A percentile compares a stretch with the other conserved stretches of the same genome.
phyloP scores from a whole-genome alignment of 2,888 invertebrate genomes.

The Drosophila koepferae region DNA sequence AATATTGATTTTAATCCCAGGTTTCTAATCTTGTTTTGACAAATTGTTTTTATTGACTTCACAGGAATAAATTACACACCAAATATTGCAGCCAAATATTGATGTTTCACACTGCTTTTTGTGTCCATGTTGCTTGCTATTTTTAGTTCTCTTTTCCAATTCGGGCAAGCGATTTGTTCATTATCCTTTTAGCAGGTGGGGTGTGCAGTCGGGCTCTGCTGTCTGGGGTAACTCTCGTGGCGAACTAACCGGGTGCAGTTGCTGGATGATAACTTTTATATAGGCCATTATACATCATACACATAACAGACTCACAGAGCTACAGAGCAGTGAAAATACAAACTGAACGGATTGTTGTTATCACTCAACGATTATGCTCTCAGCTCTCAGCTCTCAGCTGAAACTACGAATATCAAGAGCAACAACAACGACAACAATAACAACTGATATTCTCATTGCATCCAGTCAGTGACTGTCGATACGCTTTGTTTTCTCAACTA shows the following conservation, averaged over 20 bases:
- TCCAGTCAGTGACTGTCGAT: constrained; percentile 25
- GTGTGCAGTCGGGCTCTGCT: not conserved
- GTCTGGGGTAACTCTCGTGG: constrained; percentile 14
- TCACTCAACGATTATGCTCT: constrained; percentile 61
- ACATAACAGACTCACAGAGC: constrained; percentile 19
- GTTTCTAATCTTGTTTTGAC: too few species aligned
- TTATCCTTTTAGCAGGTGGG: constrained; percentile 26
- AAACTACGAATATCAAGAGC: constrained; percentile 1
- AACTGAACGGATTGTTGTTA: constrained; percentile 50
- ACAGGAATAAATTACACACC: constrained; percentile 66
- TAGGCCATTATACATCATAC: constrained; percentile 46
- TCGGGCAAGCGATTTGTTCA: constrained; percentile 2
- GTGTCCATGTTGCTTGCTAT: constrained; percentile 17
- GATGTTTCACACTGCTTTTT: constrained; percentile 66
- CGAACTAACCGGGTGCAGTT: constrained; percentile 53
- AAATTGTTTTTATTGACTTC: not conserved
- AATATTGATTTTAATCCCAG: not conserved
- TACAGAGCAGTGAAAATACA: constrained; percentile 31
- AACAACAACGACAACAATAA: not conserved
- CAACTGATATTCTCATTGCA: constrained; percentile 20
- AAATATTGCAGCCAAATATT: constrained; percentile 81
- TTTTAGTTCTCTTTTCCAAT: not conserved
- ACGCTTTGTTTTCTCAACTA: constrained; percentile 35
- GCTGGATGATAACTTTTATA: constrained; percentile 67
- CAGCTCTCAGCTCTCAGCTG: constrained; percentile 29